These are phyloP conservation scores for Alethe diademata DNA, from an alignment of 2,113 vertebrate species.

Conservation along the genomic window DNA sequence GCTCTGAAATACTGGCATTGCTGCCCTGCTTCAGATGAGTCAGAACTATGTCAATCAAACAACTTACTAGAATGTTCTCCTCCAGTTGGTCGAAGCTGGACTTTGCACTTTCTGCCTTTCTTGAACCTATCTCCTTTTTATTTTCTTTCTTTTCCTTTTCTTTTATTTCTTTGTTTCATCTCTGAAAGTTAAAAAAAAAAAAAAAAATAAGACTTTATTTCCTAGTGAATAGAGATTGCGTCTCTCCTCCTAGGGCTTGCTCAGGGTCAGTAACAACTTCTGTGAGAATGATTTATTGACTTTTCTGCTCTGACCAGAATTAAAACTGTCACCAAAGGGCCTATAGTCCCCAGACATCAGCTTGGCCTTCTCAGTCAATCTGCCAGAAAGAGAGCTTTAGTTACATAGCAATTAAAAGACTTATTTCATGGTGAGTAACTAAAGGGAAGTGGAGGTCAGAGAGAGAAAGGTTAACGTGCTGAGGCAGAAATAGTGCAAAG, in stretches of 20 bases:
- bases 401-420: conserved; percentile 69
- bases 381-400: conserved; percentile 52
- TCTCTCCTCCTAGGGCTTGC: conserved; percentile 49
- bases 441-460: conserved; percentile 13
- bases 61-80: not conserved
- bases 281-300: conserved; percentile 70
- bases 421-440: conserved; percentile 64
- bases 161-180: not conserved
- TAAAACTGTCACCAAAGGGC: conserved; percentile 64
- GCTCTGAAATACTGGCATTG: not conserved
- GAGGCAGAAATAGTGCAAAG: not conserved
- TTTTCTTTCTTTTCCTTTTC: not conserved
- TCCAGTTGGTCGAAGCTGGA: not conserved
- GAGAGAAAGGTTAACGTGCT: not conserved
- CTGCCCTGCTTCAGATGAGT: not conserved
- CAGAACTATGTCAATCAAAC: not conserved
- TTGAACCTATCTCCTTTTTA: not conserved
- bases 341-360: conserved; percentile 43
- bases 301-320: conserved; percentile 65
- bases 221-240: conserved; percentile 17
- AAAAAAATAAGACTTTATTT: conserved; percentile 11
- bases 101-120: not conserved
- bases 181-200: not conserved
- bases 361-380: conserved; percentile 65
- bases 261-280: conserved; percentile 61